A percentile compares a stretch with the other conserved stretches of the same genome.
Conservation (phyloP, 2,888 invertebrate genomes). For the Dynastes hyllus region DNA sequence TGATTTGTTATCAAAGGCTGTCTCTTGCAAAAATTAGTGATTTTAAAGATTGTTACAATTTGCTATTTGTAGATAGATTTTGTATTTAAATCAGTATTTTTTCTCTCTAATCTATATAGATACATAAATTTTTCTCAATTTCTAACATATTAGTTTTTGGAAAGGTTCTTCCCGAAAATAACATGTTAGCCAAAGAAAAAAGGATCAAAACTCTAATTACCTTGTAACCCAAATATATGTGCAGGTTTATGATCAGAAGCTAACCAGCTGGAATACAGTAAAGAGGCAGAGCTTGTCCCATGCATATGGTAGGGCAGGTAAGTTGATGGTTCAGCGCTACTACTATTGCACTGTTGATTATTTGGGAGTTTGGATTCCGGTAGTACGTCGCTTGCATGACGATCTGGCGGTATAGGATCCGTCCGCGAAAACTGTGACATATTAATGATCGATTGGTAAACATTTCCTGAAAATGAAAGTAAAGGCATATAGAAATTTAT, state of each 20-base stretch:
- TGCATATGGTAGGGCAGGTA: constrained; percentile 64
- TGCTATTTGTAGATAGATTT: too few species aligned
- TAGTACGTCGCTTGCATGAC: constrained; percentile 63
- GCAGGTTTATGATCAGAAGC: constrained; percentile 64
- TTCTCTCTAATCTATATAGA: too few species aligned
- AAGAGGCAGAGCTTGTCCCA: constrained; percentile 62
- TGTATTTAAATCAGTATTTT: too few species aligned
- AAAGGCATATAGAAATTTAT: too few species aligned
- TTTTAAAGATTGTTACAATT: too few species aligned
- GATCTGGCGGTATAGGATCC: constrained; percentile 65
- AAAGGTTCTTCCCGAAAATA: too few species aligned
- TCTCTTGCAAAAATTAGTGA: too few species aligned
- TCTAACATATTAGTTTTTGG: too few species aligned
- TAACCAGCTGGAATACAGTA: constrained; percentile 68
- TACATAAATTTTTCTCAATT: too few species aligned
- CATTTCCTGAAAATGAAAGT: constrained; percentile 60
- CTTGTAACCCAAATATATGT: constrained; percentile 78
- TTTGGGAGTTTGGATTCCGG: constrained; percentile 55
- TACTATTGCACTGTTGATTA: constrained; percentile 50
- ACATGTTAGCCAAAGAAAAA: too few species aligned
- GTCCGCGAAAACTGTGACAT: constrained; percentile 64
- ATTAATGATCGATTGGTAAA: constrained; percentile 66
- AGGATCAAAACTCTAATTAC: constrained; percentile 66
- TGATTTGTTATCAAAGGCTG: too few species aligned
- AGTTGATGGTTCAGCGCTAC: constrained; percentile 59